phyloP scores from a whole-genome alignment of 2,113 vertebrate genomes.

The Cyphomyrus plagiostoma region DNA sequence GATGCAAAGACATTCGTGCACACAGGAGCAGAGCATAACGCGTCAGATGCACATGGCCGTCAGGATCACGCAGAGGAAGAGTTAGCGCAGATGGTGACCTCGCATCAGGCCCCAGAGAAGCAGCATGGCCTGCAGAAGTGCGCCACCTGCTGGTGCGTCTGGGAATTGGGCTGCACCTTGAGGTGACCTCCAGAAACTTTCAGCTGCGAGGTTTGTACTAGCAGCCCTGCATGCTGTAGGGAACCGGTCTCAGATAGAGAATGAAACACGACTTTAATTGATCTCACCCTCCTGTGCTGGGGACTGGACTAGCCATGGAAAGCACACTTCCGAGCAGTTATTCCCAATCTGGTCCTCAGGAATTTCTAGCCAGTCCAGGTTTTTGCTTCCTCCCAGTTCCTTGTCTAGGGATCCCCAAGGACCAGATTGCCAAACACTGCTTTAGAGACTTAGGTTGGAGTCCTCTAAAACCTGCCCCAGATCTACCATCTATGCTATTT shows the following conservation, averaged over 20 bases:
- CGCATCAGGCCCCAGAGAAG: background rate
- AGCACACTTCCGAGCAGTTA: background rate
- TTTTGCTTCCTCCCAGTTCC: background rate
- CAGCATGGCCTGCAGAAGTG: background rate
- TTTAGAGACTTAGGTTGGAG: background rate
- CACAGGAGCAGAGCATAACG: background rate
- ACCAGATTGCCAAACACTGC: background rate
- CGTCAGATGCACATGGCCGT: background rate
- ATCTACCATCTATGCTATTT: background rate
- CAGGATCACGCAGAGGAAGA: background rate
- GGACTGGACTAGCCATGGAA: background rate
- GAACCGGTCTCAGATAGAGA: background rate
- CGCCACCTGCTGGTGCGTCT: background rate
- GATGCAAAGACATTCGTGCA: background rate
- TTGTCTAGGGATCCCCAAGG: background rate
- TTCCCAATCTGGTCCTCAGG: background rate
- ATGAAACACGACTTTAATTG: background rate
- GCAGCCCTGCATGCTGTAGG: background rate
- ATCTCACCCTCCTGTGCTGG: background rate
- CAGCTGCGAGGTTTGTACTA: background rate
- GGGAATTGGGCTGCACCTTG: background rate
- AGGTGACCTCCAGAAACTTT: background rate
- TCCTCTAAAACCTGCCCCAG: background rate
- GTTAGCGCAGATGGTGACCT: background rate
- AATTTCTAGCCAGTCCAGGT: background rate